Evolutionary conservation across 1,140 invertebrate species (phyloP), one percentile per base, ranked within the genome.

Genomic region (Luehdorfia chinensis): DNA sequence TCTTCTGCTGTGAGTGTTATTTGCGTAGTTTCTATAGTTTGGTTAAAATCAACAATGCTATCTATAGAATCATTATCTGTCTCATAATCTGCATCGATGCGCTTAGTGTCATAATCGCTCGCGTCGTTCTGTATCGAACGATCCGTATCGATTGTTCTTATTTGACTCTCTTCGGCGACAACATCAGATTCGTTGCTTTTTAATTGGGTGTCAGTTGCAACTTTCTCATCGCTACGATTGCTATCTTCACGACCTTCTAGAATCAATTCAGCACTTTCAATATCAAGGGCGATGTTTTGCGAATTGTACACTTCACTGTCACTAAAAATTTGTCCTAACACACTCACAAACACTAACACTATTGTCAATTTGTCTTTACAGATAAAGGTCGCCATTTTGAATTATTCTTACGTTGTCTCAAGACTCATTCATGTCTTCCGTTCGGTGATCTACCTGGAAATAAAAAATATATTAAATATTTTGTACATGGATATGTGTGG

Each of bases 51-150:
- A n/a, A 36, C 33, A 28, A 41, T 33, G 2, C 2, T 21, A 15
- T 28, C 49, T 23, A 32, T 23, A 1, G 41, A n/a, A n/a, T n/a
- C 32, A 6, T 49, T 49, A 12, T 45, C 49, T 32, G 43, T 46
- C 11, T 51, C 49, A 9, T 36, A 36, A 18, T 36, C 15, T 0
- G 11, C 9, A 19, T 36, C 33, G 18, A 11, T 11, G n/a, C n/a
- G n/a, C n/a, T 7, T 4, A 14, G 7, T 32, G 8, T n/a, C n/a
- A 14, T 32, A 32, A 2, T 13, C n/a, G 31, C 9, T n/a, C n/a
- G n/a, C n/a, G n/a, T n/a, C n/a, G n/a, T n/a, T n/a, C n/a, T n/a
- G n/a, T n/a, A n/a, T n/a, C n/a, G n/a, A n/a, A n/a, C n/a, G n/a
- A n/a, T n/a, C n/a, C n/a, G n/a, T 13, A 11, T 32, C 11, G 1